phyloP scores from a whole-genome alignment of 2,797 vertebrate species.

The Moxostoma hubbsi region DNA sequence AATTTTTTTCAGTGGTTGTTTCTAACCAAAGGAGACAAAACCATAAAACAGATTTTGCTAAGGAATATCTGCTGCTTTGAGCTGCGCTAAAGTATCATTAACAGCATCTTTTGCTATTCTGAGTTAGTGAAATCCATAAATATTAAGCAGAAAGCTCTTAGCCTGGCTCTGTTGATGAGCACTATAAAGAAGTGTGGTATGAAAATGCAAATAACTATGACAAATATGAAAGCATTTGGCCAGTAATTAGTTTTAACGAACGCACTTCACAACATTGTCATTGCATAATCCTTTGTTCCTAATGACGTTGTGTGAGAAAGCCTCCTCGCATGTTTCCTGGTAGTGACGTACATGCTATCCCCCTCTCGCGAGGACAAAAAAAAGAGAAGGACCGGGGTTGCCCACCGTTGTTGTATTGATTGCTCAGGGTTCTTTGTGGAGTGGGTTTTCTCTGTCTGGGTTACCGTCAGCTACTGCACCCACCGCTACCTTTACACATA shows the following conservation, averaged over 20 bases:
- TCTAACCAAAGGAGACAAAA: slow-evolving; percentile 48
- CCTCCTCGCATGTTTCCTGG: neutral
- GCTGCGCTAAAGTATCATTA: slow-evolving; percentile 69
- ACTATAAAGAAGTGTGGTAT: slow-evolving; percentile 4
- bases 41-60: slow-evolving; percentile 57
- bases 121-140: slow-evolving; percentile 65
- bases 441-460: slow-evolving; percentile 31
- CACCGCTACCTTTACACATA: slow-evolving; percentile 24
- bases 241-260: neutral
- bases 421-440: slow-evolving; percentile 25
- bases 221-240: neutral
- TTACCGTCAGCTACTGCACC: slow-evolving; percentile 40
- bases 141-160: slow-evolving; percentile 72
- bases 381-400: slow-evolving; percentile 18
- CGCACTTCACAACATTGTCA: neutral
- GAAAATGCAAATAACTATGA: slow-evolving; percentile 5
- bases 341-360: slow-evolving; percentile 29
- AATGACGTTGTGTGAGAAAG: neutral
- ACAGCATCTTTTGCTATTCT: slow-evolving; percentile 69
- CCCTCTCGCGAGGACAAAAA: neutral
- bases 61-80: slow-evolving; percentile 64
- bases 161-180: slow-evolving; percentile 42
- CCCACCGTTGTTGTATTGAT: slow-evolving; percentile 19
- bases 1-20: slow-evolving; percentile 50
- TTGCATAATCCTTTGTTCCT: neutral